A percentile compares a stretch with the other conserved stretches of the same genome.
These are phyloP conservation scores for Balanococcus diminutus DNA, from an alignment of 2,888 invertebrate species.

Conservation along the genomic window DNA sequence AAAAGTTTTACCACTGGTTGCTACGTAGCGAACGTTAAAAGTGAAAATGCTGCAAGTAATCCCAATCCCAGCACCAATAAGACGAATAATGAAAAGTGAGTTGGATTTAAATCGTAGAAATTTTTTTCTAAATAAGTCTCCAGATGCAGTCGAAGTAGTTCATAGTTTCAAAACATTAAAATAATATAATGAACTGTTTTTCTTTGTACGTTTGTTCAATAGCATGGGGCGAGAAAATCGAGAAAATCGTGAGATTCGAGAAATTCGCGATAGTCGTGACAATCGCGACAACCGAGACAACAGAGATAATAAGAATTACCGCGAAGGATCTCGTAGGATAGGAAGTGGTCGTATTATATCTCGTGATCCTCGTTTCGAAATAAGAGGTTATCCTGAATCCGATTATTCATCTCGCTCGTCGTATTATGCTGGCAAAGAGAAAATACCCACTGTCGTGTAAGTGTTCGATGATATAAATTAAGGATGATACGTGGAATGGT, in stretches of 20 bases:
- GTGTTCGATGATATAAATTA: background rate
- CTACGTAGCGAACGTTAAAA: slow-evolving; percentile 65
- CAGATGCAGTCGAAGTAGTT: background rate
- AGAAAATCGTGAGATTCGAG: background rate
- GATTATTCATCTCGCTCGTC: background rate
- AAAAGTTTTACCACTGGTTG: slow-evolving; percentile 87
- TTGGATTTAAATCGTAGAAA: background rate
- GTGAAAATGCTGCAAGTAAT: background rate
- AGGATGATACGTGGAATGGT: too few relatives aligned
- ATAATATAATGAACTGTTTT: background rate
- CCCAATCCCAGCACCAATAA: background rate
- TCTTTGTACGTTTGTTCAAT: background rate
- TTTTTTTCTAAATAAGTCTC: too few relatives aligned
- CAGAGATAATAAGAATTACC: slow-evolving; percentile 20
- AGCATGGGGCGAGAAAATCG: slow-evolving; percentile 25
- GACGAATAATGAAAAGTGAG: background rate
- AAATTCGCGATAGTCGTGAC: background rate
- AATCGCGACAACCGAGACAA: background rate
- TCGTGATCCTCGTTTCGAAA: slow-evolving; percentile 37
- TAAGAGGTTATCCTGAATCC: slow-evolving; percentile 44
- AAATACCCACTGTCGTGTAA: slow-evolving; percentile 40
- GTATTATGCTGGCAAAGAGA: slow-evolving; percentile 11
- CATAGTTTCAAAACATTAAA: background rate
- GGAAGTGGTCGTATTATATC: slow-evolving; percentile 56
- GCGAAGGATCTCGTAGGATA: slow-evolving; percentile 49